A percentile compares a stretch with the other conserved stretches of the same genome.
These are phyloP conservation scores for Scaptodrosophila lebanonensis DNA, from an alignment of 1,140 invertebrate genomes.

Conservation along the genomic window DNA sequence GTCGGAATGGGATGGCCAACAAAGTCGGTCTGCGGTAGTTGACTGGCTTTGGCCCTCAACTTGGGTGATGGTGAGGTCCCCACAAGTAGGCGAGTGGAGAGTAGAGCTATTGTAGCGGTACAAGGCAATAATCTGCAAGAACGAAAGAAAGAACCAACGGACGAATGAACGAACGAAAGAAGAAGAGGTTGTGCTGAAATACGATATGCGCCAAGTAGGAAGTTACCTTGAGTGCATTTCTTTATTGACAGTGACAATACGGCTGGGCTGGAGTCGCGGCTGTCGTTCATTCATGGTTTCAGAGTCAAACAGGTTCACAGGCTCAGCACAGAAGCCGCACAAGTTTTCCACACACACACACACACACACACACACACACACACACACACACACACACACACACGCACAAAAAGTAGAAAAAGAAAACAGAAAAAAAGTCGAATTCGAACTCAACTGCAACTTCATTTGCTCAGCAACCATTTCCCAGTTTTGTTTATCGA, in stretches of 20 bases:
- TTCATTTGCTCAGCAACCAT: slow-evolving; percentile 30
- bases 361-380: slow-evolving; percentile 13
- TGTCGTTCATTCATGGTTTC: slow-evolving; percentile 71
- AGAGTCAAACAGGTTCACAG: slow-evolving; percentile 65
- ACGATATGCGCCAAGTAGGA: slow-evolving; percentile 62
- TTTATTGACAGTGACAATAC: slow-evolving; percentile 71
- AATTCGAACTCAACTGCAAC: no score
- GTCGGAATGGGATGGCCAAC: slow-evolving; percentile 9
- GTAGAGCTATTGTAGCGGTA: no score
- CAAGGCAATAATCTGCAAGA: slow-evolving; percentile 53
- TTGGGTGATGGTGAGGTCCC: no score
- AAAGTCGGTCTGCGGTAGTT: slow-evolving; percentile 7
- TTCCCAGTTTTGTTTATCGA: slow-evolving; percentile 14
- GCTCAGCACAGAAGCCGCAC: slow-evolving; percentile 67
- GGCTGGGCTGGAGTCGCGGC: slow-evolving; percentile 8
- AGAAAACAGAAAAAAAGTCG: slow-evolving; percentile 27
- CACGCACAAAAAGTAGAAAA: background rate
- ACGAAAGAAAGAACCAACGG: slow-evolving; percentile 1
- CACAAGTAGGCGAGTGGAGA: no score
- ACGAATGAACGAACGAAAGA: no score
- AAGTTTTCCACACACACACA: slow-evolving; percentile 49
- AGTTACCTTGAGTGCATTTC: slow-evolving; percentile 74
- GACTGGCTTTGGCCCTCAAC: no score
- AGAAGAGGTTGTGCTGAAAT: slow-evolving; percentile 66
- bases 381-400: slow-evolving; percentile 14